A percentile compares a stretch with the other conserved stretches of the same genome.
phyloP scores from a whole-genome alignment of 2,888 invertebrate genomes.

The Mechanitis mazaeus region DNA sequence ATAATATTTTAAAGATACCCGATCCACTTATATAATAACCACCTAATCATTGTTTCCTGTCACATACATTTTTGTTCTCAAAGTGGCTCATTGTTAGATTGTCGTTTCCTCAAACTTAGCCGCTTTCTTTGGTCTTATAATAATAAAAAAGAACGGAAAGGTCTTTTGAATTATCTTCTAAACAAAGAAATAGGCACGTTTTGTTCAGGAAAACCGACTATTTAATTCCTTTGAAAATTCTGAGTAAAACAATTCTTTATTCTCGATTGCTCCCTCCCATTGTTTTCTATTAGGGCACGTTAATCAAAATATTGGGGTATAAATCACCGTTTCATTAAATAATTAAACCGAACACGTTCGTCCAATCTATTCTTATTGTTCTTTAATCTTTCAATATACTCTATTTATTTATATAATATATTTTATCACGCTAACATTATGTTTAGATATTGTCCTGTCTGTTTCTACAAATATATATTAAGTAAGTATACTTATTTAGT shows the following conservation, averaged over 20 bases:
- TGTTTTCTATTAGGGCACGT: slow-evolving; percentile 23
- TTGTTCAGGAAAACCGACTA: slow-evolving; percentile 40
- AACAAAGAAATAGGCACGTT: slow-evolving; percentile 30
- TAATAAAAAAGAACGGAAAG: slow-evolving; percentile 30
- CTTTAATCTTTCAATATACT: not conserved
- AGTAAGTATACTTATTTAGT: too few relatives aligned
- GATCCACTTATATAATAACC: slow-evolving; percentile 8
- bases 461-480: too few relatives aligned
- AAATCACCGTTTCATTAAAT: slow-evolving; percentile 18
- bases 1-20: not conserved
- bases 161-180: slow-evolving; percentile 32
- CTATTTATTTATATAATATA: slow-evolving; percentile 3
- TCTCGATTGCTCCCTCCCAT: slow-evolving; percentile 33
- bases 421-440: not conserved
- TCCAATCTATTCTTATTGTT: slow-evolving; percentile 6
- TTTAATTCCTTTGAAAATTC: slow-evolving; percentile 41
- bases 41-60: not conserved
- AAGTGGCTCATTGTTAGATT: slow-evolving; percentile 15
- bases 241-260: slow-evolving; percentile 44
- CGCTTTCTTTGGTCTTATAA: slow-evolving; percentile 26
- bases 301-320: slow-evolving; percentile 27
- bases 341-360: slow-evolving; percentile 17
- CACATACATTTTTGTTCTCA: too few relatives aligned
- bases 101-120: slow-evolving; percentile 21
- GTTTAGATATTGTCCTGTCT: too few relatives aligned